A percentile compares a stretch with the other conserved stretches of the same genome.
phyloP scores from a whole-genome alignment of 2,113 vertebrate species.

The Sminthopsis crassicaudata region DNA sequence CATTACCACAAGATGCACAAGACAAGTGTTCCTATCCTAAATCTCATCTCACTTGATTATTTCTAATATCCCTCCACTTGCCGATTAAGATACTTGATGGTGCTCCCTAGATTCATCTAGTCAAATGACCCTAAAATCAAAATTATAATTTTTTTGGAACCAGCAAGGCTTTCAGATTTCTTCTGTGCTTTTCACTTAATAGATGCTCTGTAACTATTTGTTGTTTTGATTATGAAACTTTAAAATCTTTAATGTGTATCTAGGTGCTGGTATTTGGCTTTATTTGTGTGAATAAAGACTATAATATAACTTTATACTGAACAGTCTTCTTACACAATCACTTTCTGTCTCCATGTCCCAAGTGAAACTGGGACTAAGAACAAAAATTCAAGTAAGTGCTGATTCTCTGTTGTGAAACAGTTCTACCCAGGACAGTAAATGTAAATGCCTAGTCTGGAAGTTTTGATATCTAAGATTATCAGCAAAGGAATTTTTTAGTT shows the following conservation, averaged over 20 bases:
- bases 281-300: constrained; percentile 42
- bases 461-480: constrained; percentile 31
- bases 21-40: not conserved
- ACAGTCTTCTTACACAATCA: constrained; percentile 27
- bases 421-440: not conserved
- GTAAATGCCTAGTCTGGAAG: constrained; percentile 36
- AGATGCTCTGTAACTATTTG: constrained; percentile 53
- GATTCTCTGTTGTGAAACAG: constrained; percentile 37
- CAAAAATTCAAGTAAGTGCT: constrained; percentile 20
- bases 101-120: not conserved
- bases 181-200: not conserved
- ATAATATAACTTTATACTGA: constrained; percentile 45
- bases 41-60: not conserved
- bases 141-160: not conserved
- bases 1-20: not conserved
- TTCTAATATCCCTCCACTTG: not conserved
- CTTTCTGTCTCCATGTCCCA: constrained; percentile 49
- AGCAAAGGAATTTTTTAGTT: constrained; percentile 39
- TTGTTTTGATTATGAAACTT: constrained; percentile 35
- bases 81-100: not conserved
- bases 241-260: not conserved
- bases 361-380: not conserved
- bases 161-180: not conserved
- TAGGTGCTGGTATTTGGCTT: not conserved
- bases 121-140: not conserved